Evolutionary conservation across 2,888 invertebrate genomes (phyloP), one percentile per base, ranked within the genome.

Genomic region (Drosophila gaucha): DNA sequence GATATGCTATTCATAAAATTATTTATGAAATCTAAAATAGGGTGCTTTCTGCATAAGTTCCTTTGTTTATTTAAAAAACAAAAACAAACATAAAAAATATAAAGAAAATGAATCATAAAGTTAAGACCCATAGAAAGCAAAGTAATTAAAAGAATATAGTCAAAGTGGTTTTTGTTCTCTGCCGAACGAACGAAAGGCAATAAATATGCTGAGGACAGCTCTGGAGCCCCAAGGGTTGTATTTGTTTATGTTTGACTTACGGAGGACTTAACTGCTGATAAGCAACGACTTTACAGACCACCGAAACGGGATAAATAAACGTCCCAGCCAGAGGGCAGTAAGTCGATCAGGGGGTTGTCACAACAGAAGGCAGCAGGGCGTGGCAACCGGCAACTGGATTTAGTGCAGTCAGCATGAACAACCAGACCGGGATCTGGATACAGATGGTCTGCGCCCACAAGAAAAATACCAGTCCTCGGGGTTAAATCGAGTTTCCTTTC

Each of bases 181-280:
- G 55, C 30, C 20, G 38, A 41, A 50, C 24, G 52, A 57, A 28
- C 28, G 30, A 46, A 58, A 58, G 74, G 65, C 66, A 58, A 86
- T 84, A 86, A 82, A 86, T 70, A 62, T 66, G 33, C 28, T 12
- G 50, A 44, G 59, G 66, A 68, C 68, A 60, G 58, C 41, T 65
- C 49, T 51, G 16, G 28, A 51, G 33, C 6, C 39, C 49, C 59
- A 57, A 68, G 80, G 88, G 84, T 79, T 88, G 74, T 46, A 44
- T 77, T 79, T 85, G 80, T 80, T 88, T 88, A 66, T 74, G 78
- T 88, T 88, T 78, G 80, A 79, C 68, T 88, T 78, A 67, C 72
- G n/a, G 57, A 74, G 71, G 86, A 71, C 73, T 89, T 85, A 78
- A 74, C 67, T 72, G 68, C 60, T 74, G 73, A 86, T 89, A 84